Evolutionary conservation across 2,113 vertebrate genomes (phyloP).

Genomic region (Acinonyx jubatus): DNA sequence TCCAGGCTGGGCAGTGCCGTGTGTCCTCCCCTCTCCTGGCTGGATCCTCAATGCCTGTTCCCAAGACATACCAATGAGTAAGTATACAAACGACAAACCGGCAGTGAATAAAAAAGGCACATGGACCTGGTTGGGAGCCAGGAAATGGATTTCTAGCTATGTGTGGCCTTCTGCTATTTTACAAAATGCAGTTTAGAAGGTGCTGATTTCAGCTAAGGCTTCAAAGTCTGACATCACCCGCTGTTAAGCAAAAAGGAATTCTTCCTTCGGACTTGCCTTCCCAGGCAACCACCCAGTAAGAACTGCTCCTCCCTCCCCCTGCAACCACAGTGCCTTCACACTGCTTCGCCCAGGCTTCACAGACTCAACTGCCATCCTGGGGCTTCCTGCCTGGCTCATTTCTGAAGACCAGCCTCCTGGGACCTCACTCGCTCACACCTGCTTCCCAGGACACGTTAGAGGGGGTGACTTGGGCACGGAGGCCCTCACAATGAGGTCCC

Average conservation of each 20-base stretch:
- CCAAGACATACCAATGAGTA: too few species aligned
- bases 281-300: background rate
- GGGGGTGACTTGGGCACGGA: background rate
- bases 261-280: background rate
- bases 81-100: background rate
- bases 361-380: too few species aligned
- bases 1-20: background rate
- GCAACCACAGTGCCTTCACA: rapidly evolving
- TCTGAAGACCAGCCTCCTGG: background rate
- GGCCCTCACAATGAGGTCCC: background rate
- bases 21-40: background rate
- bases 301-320: too few species aligned
- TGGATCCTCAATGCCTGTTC: background rate
- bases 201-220: background rate
- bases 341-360: rapidly evolving
- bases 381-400: background rate
- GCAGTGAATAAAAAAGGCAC: background rate
- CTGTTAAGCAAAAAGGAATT: background rate
- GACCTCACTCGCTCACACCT: background rate
- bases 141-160: background rate
- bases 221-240: background rate
- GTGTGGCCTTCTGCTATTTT: background rate
- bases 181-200: background rate
- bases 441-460: background rate
- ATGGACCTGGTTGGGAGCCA: background rate